Conservation (phyloP, 2,888 invertebrate genomes). For the Mongoloraphidia duomilia region DNA sequence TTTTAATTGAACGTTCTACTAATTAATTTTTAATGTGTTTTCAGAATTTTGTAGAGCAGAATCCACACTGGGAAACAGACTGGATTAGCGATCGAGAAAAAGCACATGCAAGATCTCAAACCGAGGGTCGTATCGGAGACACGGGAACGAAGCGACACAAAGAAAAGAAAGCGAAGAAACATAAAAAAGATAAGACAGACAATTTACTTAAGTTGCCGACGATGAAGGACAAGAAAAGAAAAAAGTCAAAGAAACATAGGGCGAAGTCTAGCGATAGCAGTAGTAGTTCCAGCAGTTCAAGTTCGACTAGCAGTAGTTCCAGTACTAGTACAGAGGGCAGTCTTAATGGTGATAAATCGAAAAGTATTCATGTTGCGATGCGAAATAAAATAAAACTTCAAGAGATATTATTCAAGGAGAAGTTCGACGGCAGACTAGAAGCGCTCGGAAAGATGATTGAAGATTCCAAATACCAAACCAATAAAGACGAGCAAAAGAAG, state of each 20-base stretch:
- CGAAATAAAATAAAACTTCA: constrained; percentile 39
- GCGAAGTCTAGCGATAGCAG: constrained; percentile 27
- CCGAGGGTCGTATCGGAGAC: neutral
- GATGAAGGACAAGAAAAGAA: constrained; percentile 43
- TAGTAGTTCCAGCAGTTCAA: constrained; percentile 26
- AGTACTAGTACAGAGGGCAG: constrained; percentile 27
- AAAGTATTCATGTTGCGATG: constrained; percentile 51
- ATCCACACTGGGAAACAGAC: constrained; percentile 77
- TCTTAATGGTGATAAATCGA: constrained; percentile 32
- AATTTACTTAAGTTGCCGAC: constrained; percentile 17
- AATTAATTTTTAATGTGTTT: constrained; percentile 11
- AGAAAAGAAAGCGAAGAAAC: constrained; percentile 18
- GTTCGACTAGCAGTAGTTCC: constrained; percentile 30
- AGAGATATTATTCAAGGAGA: constrained; percentile 32
- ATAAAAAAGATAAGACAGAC: constrained; percentile 19
- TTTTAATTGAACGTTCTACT: no score
- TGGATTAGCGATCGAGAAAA: constrained; percentile 73
- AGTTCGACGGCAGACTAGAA: constrained; percentile 28
- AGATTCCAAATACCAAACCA: constrained; percentile 30
- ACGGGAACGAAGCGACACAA: constrained; percentile 19
- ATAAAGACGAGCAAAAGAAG: constrained; percentile 19
- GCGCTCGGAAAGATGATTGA: constrained; percentile 32
- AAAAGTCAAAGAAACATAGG: constrained; percentile 25
- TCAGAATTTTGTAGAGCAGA: constrained; percentile 67
- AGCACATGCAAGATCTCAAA: constrained; percentile 38